Evolutionary conservation across 2,888 invertebrate species (phyloP).

Genomic region (Scaptomyza tumidula): DNA sequence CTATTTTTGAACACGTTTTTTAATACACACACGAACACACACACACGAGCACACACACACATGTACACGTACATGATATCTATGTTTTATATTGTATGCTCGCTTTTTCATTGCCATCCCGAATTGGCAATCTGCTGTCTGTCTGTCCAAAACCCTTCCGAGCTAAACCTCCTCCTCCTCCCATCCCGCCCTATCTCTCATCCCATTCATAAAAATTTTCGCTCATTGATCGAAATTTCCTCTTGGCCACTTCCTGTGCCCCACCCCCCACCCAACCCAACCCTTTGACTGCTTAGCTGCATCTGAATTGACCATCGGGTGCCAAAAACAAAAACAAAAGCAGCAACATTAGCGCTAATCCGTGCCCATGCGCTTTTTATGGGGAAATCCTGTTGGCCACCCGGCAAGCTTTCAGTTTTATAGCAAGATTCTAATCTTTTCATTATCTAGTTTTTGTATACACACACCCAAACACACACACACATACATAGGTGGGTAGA

Average conservation of each 20-base stretch:
- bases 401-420: slow-evolving; percentile 63
- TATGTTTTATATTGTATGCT: slow-evolving; percentile 53
- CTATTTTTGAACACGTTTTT: slow-evolving; percentile 78
- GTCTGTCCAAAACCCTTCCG: slow-evolving; percentile 46
- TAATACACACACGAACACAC: slow-evolving; percentile 24
- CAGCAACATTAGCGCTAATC: slow-evolving; percentile 10
- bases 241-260: slow-evolving; percentile 56
- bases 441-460: slow-evolving; percentile 36
- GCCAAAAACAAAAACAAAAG: slow-evolving; percentile 27
- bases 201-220: slow-evolving; percentile 37
- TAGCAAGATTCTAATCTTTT: slow-evolving; percentile 56
- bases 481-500: not conserved
- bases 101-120: slow-evolving; percentile 71
- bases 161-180: not conserved
- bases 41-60: slow-evolving; percentile 3
- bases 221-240: slow-evolving; percentile 73
- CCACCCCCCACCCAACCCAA: not conserved
- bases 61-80: slow-evolving; percentile 14
- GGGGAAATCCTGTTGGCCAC: slow-evolving; percentile 81
- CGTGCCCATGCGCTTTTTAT: slow-evolving; percentile 63
- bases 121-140: slow-evolving; percentile 63
- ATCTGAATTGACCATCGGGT: slow-evolving; percentile 39
- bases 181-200: no score
- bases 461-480: slow-evolving; percentile 1
- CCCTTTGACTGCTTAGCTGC: no score